A percentile compares a stretch with the other conserved stretches of the same genome.
Conservation (phyloP, 2,113 vertebrate species). For the Oceanites oceanicus region DNA sequence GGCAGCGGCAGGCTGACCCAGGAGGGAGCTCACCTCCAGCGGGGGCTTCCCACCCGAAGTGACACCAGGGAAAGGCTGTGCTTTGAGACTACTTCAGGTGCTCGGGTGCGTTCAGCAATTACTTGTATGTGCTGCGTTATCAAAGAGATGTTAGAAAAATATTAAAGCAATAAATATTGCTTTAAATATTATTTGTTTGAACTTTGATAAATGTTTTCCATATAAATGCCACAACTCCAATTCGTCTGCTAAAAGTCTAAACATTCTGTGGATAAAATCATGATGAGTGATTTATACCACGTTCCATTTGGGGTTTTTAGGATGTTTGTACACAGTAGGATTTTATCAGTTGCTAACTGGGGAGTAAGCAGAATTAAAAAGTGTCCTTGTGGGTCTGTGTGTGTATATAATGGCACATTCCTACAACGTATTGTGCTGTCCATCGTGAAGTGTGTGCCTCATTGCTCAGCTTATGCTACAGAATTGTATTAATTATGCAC, state of each 20-base stretch:
- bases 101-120: not conserved
- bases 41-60: not conserved
- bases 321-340: not conserved
- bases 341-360: not conserved
- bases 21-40: not conserved
- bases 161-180: constrained; percentile 51
- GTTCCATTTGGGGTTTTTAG: not conserved
- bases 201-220: constrained; percentile 44
- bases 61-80: not conserved
- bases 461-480: not conserved
- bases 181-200: constrained; percentile 40
- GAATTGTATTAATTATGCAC: not conserved
- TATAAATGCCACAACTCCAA: constrained; percentile 5
- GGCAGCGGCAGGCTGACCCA: not conserved
- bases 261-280: not conserved
- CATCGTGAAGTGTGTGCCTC: not conserved
- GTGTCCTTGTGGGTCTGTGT: not conserved
- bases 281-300: not conserved
- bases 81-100: not conserved
- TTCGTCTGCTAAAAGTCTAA: not conserved
- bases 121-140: not conserved
- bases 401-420: not conserved
- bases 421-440: not conserved
- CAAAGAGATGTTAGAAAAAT: constrained; percentile 32
- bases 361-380: not conserved